These are phyloP conservation scores for Pectinophora gossypiella DNA, from an alignment of 1,140 invertebrate species.

Conservation along the genomic window DNA sequence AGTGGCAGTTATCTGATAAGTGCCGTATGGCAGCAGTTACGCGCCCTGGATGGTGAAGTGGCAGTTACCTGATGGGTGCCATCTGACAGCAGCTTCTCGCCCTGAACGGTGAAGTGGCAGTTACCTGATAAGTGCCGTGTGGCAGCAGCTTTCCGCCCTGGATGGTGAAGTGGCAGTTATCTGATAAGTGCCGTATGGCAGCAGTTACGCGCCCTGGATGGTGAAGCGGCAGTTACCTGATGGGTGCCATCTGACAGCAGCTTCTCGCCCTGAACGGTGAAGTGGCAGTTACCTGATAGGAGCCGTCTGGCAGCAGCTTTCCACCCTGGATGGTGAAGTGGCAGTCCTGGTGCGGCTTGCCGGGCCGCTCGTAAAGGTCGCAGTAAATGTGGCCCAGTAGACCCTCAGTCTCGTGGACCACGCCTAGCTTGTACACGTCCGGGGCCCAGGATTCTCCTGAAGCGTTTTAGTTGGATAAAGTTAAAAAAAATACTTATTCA, in stretches of 20 bases:
- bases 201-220: slow-evolving; percentile 91
- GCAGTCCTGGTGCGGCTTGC: slow-evolving; percentile 97
- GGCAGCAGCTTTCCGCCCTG: slow-evolving; percentile 42
- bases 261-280: slow-evolving; percentile 94
- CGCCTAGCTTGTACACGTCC: slow-evolving; percentile 93
- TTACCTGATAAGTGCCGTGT: slow-evolving; percentile 82
- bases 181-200: slow-evolving; percentile 91
- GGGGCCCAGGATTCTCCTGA: slow-evolving; percentile 89
- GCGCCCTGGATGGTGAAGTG: slow-evolving; percentile 99
- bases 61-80: slow-evolving; percentile 92
- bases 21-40: slow-evolving; percentile 85
- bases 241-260: slow-evolving; percentile 83
- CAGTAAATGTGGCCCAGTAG: slow-evolving; percentile 97
- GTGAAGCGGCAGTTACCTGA: slow-evolving; percentile 99
- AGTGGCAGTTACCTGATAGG: slow-evolving; percentile 84
- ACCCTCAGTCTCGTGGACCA: slow-evolving; percentile 86
- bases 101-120: slow-evolving; percentile 98
- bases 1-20: slow-evolving; percentile 81
- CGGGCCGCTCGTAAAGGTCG: slow-evolving; percentile 93
- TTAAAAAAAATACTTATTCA: no score
- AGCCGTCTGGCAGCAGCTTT: slow-evolving; percentile 85
- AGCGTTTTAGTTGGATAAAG: no score
- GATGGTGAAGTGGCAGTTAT: slow-evolving; percentile 95
- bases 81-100: slow-evolving; percentile 87
- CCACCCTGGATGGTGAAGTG: slow-evolving; percentile 99